Percentiles rank a stretch among this genome's conserved stretches.
phyloP scores from a whole-genome alignment of 1,140 invertebrate genomes.

The Trinorchestia longiramus region DNA sequence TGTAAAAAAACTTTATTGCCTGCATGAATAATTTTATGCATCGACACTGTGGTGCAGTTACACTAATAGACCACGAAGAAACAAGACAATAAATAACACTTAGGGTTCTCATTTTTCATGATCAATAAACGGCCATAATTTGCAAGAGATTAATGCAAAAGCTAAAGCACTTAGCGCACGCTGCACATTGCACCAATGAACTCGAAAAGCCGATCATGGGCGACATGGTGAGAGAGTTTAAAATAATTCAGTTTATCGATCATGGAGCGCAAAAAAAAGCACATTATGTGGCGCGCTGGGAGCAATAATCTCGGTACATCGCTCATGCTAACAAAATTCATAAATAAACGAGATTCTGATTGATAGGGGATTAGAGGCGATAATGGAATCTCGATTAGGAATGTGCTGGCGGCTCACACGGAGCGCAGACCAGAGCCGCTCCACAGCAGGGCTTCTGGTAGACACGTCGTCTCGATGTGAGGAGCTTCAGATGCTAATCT shows the following conservation, averaged over 20 bases:
- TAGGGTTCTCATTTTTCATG: neutral
- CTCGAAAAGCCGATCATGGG: neutral
- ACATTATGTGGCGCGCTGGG: neutral
- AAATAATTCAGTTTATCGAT: constrained; percentile 18
- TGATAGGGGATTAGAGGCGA: constrained; percentile 28
- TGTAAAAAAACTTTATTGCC: no score
- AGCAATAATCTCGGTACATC: constrained; percentile 36
- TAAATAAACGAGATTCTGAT: constrained; percentile 49
- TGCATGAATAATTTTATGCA: neutral
- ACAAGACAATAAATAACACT: neutral
- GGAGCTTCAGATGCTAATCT: neutral
- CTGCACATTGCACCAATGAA: neutral
- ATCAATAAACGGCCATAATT: neutral
- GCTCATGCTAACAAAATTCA: constrained; percentile 35
- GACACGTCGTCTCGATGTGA: neutral
- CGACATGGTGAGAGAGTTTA: neutral
- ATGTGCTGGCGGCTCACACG: constrained; percentile 20
- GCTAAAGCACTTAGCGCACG: neutral
- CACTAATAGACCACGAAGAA: neutral
- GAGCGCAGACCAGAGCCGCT: neutral
- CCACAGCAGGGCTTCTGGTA: neutral
- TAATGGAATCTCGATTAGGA: constrained; percentile 23
- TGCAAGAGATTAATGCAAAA: neutral
- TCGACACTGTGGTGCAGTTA: neutral
- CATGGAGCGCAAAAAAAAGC: neutral